Conservation (phyloP, 2,113 vertebrate genomes). For the cat (Felis catus) region F.catus_Fca126_mat1.0 CM031428.1:14151501-14152000, state of each 20-base stretch:
- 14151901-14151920: not conserved
- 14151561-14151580: not conserved
- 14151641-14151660: slow-evolving; percentile 17
- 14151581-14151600: not conserved
- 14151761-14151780: not conserved
- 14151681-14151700: slow-evolving; percentile 8
- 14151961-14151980: not conserved
- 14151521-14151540: not conserved
- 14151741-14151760: not conserved
- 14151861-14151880: not conserved
- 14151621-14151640: not conserved
- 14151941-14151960: not conserved
- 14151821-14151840: not conserved
- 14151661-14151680: not conserved
- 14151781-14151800: not conserved
- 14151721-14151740: not conserved
- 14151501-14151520: not conserved
- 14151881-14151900: not conserved
- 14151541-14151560: not conserved
- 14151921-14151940: not conserved
- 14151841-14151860: not conserved
- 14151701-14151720: not conserved
- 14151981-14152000: not conserved
- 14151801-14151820: not conserved
- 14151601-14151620: not conserved